Evolutionary conservation across 2,888 invertebrate species (phyloP), one percentile per base, ranked within the genome.

Genomic region (Drosophila putrida): DNA sequence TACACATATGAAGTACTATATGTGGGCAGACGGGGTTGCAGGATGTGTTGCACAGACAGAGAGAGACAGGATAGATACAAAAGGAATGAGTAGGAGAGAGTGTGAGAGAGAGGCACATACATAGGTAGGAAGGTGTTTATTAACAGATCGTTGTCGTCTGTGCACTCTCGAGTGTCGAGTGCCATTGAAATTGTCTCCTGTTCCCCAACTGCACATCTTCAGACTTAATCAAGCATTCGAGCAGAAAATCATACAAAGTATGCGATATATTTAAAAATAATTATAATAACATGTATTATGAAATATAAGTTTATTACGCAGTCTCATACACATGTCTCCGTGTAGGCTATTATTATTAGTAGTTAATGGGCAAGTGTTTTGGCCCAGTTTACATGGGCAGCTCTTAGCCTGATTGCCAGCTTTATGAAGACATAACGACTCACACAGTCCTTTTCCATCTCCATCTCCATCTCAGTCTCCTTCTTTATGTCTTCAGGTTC

Each of bases 81-180:
- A 60, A 25, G 20, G 51, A 6, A 9, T 6, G 13, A 38, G 38
- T 2, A 1, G 39, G 39, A 13, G 8, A 36, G 49, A 6, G 9
- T 8, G 35, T 33, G 35, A 55, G 39, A 25, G 6, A 36, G 35
- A 25, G 35, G 38, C 25, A 43, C 39, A 44, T 36, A 10, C 39
- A 44, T 36, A 15, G 63, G 46, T 51, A 39, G 81, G 78, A 89
- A 91, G 89, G 90, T 90, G 90, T 90, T 91, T 91, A 90, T 91
- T 90, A 90, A 91, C 90, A 90, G 90, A 90, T 90, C 88, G 90
- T 90, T 90, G 90, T 80, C 82, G 62, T 74, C 69, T 74, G 69
- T 77, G 58, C 72, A 57, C 51, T 64, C 58, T 78, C 58, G 44
- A 67, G 60, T 55, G 62, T 64, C 71, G 70, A 84, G 88, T 81